These are phyloP conservation scores for Sciurus carolinensis DNA, from an alignment of 2,797 vertebrate genomes.

Conservation along the genomic window DNA sequence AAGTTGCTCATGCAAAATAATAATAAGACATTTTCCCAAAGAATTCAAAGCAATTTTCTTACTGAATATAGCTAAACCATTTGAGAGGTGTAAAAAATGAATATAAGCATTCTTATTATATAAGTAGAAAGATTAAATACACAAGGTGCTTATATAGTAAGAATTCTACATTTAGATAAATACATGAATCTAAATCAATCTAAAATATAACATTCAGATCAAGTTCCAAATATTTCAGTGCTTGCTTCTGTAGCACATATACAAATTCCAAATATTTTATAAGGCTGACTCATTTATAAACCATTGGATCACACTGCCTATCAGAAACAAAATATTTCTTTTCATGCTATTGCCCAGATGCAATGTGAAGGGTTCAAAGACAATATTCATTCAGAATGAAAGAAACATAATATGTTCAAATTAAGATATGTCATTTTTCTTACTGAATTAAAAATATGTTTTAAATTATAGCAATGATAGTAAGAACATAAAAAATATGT, in stretches of 20 bases:
- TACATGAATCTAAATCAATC: neutral
- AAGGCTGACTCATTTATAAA: neutral
- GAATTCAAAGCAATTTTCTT: constrained; percentile 47
- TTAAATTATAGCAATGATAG: neutral
- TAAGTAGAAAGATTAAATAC: constrained; percentile 47
- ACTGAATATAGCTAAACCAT: constrained; percentile 17
- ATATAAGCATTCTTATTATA: neutral
- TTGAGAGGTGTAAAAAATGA: constrained; percentile 24
- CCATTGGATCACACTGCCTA: neutral
- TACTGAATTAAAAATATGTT: neutral
- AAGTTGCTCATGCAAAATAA: constrained; percentile 15
- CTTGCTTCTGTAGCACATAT: too few species aligned
- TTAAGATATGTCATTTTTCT: neutral
- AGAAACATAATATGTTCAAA: constrained; percentile 2
- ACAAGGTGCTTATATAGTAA: neutral
- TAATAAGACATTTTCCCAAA: constrained; percentile 40
- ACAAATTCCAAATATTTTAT: constrained; percentile 52
- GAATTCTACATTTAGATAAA: constrained; percentile 54
- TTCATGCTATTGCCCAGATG: neutral
- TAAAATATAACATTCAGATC: constrained; percentile 23
- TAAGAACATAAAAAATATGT: constrained; percentile 18
- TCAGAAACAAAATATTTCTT: constrained; percentile 18
- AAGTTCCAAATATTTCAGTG: too few species aligned
- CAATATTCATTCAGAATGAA: neutral
- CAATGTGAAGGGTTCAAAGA: neutral